phyloP scores from a whole-genome alignment of 2,888 invertebrate species.

The Athalia rosae region DNA sequence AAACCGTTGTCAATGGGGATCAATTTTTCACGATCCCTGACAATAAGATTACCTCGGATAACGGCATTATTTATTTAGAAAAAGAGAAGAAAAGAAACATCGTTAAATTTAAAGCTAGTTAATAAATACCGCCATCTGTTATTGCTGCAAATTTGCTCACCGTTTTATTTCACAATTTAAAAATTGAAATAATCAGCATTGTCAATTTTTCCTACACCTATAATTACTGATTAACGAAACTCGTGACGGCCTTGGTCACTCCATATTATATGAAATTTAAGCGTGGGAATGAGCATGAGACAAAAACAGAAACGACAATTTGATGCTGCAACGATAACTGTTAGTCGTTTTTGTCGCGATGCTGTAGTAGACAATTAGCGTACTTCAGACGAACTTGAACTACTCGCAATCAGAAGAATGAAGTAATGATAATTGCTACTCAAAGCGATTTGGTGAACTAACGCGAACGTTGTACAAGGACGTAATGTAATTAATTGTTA shows the following conservation, averaged over 20 bases:
- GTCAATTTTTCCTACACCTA: too few relatives aligned
- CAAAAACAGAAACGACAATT: too few relatives aligned
- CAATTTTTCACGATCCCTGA: not conserved
- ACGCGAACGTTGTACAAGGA: not conserved
- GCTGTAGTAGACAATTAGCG: not conserved
- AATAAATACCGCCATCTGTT: too few relatives aligned
- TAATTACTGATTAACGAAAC: too few relatives aligned
- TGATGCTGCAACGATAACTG: too few relatives aligned
- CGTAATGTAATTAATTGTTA: too few relatives aligned
- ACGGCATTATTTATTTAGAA: not conserved
- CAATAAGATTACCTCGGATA: slow-evolving; percentile 1
- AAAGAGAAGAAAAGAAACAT: not conserved
- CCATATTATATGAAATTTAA: too few relatives aligned
- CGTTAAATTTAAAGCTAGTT: not conserved
- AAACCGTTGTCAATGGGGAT: not conserved
- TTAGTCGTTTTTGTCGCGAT: not conserved
- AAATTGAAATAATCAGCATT: too few relatives aligned
- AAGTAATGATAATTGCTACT: not conserved
- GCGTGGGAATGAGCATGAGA: too few relatives aligned
- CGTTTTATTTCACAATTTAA: too few relatives aligned
- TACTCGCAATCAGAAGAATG: not conserved
- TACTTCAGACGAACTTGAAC: slow-evolving; percentile 13
- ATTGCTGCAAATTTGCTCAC: too few relatives aligned
- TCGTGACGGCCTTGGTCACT: too few relatives aligned
- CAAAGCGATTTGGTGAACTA: not conserved